Base-by-base conservation (phyloP, 2,888 invertebrate species). In the Sinelater perroti region DNA sequence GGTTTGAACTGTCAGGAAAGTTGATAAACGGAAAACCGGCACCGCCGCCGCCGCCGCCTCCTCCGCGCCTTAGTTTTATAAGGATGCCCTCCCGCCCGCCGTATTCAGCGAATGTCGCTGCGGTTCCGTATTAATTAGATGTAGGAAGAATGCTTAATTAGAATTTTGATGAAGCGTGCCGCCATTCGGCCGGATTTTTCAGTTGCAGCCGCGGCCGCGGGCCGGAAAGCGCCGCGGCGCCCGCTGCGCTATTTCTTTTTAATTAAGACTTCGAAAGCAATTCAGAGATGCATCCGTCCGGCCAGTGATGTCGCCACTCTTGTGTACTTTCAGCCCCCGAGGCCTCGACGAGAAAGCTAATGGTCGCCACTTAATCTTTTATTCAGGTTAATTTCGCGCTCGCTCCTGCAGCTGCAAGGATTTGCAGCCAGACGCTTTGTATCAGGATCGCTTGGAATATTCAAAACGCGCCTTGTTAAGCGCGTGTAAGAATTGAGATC, bases 71-170 rank as follows among this genome's bases (percentile, higher is more conserved):
- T 70, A 74, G 72, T 74, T 75, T 74, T 74, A 71, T 75, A 74
- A 74, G 73, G 72, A 71, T 71, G 72, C 72, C 71, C 69, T 68
- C n/a, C n/a, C n/a, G n/a, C n/a, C n/a, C 68, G 71, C 72, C 70
- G 70, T 70, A 71, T 71, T 72, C 70, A 67, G 68, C 69, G 69
- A 68, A 70, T 71, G 70, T 70, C 68, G 67, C 64, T 70, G 74
- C 70, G 74, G 75, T 73, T 75, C 72, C 70, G 74, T 76, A 77
- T 77, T 76, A 77, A 76, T 77, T 77, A 77, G 74, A 72, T 74
- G 68, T 70, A 71, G 71, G 75, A 75, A 75, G 75, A 75, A 75
- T 73, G 72, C 74, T 75, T 77, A 77, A 77, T 77, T 77, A 77
- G 73, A 73, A 75, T 76, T 80, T 80, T 79, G 77, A 79, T 77